Evolutionary conservation across 2,797 vertebrate species (phyloP).

Genomic region (Girardinus metallicus): DNA sequence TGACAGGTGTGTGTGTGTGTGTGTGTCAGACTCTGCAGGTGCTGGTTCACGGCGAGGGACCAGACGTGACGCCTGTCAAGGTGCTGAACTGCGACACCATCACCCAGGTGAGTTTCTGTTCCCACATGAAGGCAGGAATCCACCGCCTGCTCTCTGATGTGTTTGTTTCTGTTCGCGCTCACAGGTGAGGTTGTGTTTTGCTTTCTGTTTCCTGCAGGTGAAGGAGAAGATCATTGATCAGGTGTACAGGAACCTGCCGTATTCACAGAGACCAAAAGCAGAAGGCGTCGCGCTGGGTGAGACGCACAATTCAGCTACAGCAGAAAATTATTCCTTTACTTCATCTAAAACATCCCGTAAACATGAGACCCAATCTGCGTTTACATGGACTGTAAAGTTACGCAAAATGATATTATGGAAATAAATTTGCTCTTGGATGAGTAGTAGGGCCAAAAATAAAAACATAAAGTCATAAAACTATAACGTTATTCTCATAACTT

Average conservation of each 20-base stretch:
- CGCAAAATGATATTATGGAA: too few species aligned
- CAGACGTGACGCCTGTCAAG: slow-evolving; percentile 90
- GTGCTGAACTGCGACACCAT: slow-evolving; percentile 97
- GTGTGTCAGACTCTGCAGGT: slow-evolving; percentile 91
- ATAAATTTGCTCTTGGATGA: too few species aligned
- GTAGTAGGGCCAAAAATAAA: too few species aligned
- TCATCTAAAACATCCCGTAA: background rate
- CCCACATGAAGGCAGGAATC: background rate
- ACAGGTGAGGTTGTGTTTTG: background rate
- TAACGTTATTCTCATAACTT: too few species aligned
- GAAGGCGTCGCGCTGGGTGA: slow-evolving; percentile 93
- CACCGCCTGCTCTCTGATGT: background rate
- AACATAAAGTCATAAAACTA: too few species aligned
- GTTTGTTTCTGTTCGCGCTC: background rate
- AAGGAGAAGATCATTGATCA: slow-evolving; percentile 99
- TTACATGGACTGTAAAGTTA: too few species aligned
- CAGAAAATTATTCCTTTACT: background rate
- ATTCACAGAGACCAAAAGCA: slow-evolving; percentile 92
- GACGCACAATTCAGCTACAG: background rate
- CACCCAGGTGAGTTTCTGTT: slow-evolving; percentile 81
- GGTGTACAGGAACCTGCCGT: slow-evolving; percentile 92
- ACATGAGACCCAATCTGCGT: background rate
- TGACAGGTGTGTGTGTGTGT: slow-evolving; percentile 7
- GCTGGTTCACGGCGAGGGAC: slow-evolving; percentile 90
- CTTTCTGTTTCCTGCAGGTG: slow-evolving; percentile 69